Conservation (phyloP, 2,113 vertebrate species). For the Bos indicus region DNA sequence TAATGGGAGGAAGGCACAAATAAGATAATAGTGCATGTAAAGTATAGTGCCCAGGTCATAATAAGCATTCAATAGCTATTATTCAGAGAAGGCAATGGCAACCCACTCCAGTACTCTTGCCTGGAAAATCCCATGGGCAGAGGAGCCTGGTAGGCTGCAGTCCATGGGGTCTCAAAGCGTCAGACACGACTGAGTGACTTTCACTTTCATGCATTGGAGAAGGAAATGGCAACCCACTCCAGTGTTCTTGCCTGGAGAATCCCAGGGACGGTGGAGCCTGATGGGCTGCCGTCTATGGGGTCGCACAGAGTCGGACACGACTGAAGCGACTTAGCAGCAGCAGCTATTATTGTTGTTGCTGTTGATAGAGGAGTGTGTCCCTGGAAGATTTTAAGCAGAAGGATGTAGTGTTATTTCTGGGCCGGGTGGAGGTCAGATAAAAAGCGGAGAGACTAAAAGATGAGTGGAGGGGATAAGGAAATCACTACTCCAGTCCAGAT, state of each 20-base stretch:
- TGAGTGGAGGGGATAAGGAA: background rate
- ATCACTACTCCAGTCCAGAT: background rate
- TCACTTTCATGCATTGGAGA: no score
- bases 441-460: background rate
- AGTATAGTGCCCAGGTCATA: background rate
- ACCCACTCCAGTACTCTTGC: no score
- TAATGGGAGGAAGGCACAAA: background rate
- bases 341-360: background rate
- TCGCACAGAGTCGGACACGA: no score
- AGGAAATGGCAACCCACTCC: no score
- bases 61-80: conserved; percentile 20
- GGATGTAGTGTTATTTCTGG: background rate
- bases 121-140: no score
- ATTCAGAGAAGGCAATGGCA: background rate
- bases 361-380: background rate
- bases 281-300: no score
- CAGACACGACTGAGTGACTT: no score
- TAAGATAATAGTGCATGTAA: conserved; percentile 18
- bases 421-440: background rate
- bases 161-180: no score
- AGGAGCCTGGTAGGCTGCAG: no score
- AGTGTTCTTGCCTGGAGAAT: no score
- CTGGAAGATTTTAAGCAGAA: background rate
- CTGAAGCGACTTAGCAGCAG: no score
- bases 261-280: no score